Evolutionary conservation across 2,888 invertebrate species (phyloP).

Genomic region (Eupithecia inturbata): DNA sequence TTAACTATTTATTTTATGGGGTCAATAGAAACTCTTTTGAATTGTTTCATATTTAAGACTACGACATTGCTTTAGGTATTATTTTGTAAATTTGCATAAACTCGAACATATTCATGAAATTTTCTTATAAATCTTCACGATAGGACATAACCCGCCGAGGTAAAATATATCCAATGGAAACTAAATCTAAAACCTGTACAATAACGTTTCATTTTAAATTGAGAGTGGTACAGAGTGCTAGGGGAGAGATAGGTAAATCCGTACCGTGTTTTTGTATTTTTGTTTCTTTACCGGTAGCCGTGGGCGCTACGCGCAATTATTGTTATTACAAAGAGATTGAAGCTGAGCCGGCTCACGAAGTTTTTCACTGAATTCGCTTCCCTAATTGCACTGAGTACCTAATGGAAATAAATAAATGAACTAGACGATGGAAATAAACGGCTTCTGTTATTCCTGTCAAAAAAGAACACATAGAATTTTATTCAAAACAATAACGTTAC

Average conservation of each 20-base stretch:
- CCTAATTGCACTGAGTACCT: constrained; percentile 58
- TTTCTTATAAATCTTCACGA: not conserved
- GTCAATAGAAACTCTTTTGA: not conserved
- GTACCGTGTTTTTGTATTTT: constrained; percentile 56
- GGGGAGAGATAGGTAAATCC: constrained; percentile 67
- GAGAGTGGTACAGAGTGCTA: constrained; percentile 15
- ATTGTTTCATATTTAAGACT: too few species aligned
- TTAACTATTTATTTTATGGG: too few species aligned
- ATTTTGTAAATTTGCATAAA: not conserved
- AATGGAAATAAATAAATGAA: not conserved
- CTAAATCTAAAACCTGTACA: constrained; percentile 4
- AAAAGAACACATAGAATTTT: not conserved
- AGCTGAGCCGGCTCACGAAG: constrained; percentile 72
- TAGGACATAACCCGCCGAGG: not conserved
- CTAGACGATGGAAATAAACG: not conserved
- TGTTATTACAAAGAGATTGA: constrained; percentile 82
- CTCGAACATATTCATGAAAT: not conserved
- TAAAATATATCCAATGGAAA: not conserved
- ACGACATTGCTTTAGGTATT: not conserved
- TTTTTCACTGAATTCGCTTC: constrained; percentile 72
- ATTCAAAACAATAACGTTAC: too few species aligned
- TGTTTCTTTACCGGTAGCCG: constrained; percentile 64
- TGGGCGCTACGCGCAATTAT: constrained; percentile 80
- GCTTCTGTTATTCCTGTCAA: not conserved
- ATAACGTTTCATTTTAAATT: constrained; percentile 17